Evolutionary conservation across 2,888 invertebrate species (phyloP).

Genomic region (Melanostoma scalare): DNA sequence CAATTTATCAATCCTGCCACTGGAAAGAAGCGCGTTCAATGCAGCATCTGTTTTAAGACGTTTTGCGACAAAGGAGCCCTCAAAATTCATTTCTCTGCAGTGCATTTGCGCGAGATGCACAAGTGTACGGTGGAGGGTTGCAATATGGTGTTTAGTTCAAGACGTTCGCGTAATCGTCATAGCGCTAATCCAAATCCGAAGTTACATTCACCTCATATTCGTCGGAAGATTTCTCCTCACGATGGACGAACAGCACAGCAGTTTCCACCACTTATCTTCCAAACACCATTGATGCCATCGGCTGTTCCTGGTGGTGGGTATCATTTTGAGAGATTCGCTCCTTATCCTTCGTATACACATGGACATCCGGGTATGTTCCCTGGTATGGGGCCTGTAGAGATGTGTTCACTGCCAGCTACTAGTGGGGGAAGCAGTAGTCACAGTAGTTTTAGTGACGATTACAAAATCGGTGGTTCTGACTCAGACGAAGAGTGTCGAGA

Average conservation of each 20-base stretch:
- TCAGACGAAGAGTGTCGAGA: conserved; percentile 71
- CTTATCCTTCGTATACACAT: conserved; percentile 53
- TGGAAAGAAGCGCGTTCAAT: conserved; percentile 97
- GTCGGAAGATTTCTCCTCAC: conserved; percentile 95
- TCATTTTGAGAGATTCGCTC: conserved; percentile 83
- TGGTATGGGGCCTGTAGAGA: conserved; percentile 32
- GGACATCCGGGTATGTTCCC: conserved; percentile 50
- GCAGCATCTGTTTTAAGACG: conserved; percentile 98
- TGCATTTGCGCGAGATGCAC: conserved; percentile 99
- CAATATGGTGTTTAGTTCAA: conserved; percentile 98
- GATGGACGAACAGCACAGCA: conserved; percentile 93
- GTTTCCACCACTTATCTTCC: conserved; percentile 85
- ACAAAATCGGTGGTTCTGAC: conserved; percentile 76
- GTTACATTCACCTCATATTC: conserved; percentile 96
- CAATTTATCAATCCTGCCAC: conserved; percentile 95
- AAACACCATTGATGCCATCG: conserved; percentile 83
- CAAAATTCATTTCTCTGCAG: conserved; percentile 99
- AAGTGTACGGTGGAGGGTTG: conserved; percentile 99
- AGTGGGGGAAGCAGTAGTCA: conserved; percentile 76
- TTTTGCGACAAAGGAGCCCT: conserved; percentile 99
- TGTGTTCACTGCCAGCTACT: conserved; percentile 35
- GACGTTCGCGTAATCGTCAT: conserved; percentile 96
- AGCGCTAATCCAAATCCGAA: conserved; percentile 99
- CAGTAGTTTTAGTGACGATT: conserved; percentile 76
- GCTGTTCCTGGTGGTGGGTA: conserved; percentile 85